Conservation (phyloP, 2,113 vertebrate species). For the Pedionomus torquatus region DNA sequence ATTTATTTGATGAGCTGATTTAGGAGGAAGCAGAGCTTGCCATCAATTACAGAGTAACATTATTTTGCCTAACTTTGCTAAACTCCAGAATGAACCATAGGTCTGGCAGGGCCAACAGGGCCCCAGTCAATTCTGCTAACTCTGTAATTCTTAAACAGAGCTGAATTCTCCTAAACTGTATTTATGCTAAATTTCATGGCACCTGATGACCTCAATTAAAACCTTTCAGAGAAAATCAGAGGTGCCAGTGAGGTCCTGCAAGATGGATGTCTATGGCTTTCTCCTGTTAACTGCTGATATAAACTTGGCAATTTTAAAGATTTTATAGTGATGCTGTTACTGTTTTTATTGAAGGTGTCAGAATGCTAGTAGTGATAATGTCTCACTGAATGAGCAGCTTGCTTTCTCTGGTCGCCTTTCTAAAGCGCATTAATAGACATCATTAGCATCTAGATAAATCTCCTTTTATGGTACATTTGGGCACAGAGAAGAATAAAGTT, state of each 20-base stretch:
- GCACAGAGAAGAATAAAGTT: slow-evolving; percentile 21
- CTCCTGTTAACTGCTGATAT: not conserved
- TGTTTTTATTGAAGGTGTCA: slow-evolving; percentile 45
- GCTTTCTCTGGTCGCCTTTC: not conserved
- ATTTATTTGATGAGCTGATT: slow-evolving; percentile 18
- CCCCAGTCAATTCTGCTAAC: not conserved
- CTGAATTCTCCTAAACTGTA: not conserved
- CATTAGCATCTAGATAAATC: slow-evolving; percentile 60
- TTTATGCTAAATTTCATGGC: slow-evolving; percentile 44
- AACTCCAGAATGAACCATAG: not conserved
- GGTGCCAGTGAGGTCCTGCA: slow-evolving; percentile 19
- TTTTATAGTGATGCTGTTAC: not conserved
- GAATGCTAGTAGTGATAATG: slow-evolving; percentile 42
- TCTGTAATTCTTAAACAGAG: slow-evolving; percentile 1
- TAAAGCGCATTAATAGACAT: slow-evolving; percentile 56
- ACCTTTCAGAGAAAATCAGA: slow-evolving; percentile 16
- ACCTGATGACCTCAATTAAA: slow-evolving; percentile 62
- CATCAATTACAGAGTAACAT: slow-evolving; percentile 16
- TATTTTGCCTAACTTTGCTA: not conserved
- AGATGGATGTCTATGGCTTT: slow-evolving; percentile 37
- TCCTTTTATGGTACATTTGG: slow-evolving; percentile 41
- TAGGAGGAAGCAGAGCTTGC: not conserved
- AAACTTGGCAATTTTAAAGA: slow-evolving; percentile 17
- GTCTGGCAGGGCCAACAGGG: not conserved
- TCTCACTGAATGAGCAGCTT: slow-evolving; percentile 18